Base-by-base conservation (phyloP, 2,888 invertebrate species). In the Meiosimyza decipiens region DNA sequence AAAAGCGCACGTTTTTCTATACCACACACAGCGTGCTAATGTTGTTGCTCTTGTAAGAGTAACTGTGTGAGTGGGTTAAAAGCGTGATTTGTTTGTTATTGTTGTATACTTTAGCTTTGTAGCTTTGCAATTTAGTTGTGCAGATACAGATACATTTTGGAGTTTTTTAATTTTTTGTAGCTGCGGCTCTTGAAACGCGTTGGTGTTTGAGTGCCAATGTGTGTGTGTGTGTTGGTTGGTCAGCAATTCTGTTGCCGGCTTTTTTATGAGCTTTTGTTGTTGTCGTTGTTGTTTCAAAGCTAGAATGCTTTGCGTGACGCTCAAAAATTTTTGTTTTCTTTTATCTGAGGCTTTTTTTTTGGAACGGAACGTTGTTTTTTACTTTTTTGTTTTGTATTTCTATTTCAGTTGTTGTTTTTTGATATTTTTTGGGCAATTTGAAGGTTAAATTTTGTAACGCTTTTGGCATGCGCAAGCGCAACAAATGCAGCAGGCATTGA, bases 371-470 rank as follows among this genome's bases (percentile, higher is more conserved):
- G 40, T 9, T 7, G 40, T 40, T 40, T 40, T 40, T 40, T 40
- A 3, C 40, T 7, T 6, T n/a, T 59, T 6, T 18, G 1, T 64
- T 64, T 50, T 72, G 51, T 66, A 47, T 51, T 62, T 54, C 55
- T 65, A 63, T 40, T 69, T 16, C 55, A 70, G 6, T 68, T 51
- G 15, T 66, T 73, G 66, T 66, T 71, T 65, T 60, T 40, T 52
- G 16, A 33, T 60, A 9, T 59, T 68, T 69, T 16, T 16, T 69
- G 59, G 22, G 52, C 65, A 76, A 76, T 75, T 73, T 77, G 76
- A 74, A 74, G 76, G 75, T 73, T 74, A 72, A 71, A 67, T 57
- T 71, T 69, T 33, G n/a, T 59, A 60, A 12, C 40, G 28, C 33
- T 64, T 64, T 16, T 50, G 49, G 50, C 16, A 47, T 47, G 52